A percentile compares a stretch with the other conserved stretches of the same genome.
Conservation (phyloP, 2,113 vertebrate species). For the Oreochromis tanganicae region DNA sequence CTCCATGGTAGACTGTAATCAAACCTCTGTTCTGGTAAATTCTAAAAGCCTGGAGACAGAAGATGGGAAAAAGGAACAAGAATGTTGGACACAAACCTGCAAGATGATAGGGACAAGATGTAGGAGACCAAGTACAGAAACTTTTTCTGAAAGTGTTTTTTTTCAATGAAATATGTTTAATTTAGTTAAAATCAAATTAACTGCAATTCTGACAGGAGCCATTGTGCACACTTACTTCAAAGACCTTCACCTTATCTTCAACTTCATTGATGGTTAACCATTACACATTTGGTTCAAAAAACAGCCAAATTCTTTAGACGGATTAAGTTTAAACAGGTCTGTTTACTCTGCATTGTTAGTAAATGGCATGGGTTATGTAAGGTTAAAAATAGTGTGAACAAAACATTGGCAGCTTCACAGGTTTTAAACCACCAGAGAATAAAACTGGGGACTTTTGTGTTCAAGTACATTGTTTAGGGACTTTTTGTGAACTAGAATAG, state of each 20-base stretch:
- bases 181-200: background rate
- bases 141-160: background rate
- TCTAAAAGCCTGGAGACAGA: background rate
- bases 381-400: background rate
- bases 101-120: background rate
- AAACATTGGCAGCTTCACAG: background rate
- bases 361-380: background rate
- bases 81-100: background rate
- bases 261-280: background rate
- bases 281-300: background rate
- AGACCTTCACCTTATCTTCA: background rate
- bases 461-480: background rate
- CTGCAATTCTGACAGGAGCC: background rate
- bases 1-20: background rate
- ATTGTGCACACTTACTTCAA: background rate
- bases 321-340: background rate
- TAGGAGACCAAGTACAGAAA: background rate
- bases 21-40: background rate
- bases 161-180: background rate
- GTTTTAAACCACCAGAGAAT: background rate
- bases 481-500: background rate
- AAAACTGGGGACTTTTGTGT: background rate
- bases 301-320: background rate
- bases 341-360: background rate
- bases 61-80: background rate